Conservation (phyloP, 2,113 vertebrate species). For the Cinclus mexicanus region DNA sequence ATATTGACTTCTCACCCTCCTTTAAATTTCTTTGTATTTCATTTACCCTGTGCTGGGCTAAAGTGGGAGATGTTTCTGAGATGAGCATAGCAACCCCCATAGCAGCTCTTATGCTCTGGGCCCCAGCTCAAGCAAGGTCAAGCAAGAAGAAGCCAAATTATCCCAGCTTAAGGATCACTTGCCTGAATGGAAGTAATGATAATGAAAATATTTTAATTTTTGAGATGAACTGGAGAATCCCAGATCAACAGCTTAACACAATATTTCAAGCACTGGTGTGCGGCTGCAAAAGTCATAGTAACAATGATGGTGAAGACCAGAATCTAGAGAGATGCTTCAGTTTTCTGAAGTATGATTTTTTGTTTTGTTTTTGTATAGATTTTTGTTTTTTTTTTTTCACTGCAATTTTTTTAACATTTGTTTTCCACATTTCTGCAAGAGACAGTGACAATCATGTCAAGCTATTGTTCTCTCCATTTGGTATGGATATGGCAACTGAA, state of each 20-base stretch:
- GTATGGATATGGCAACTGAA: neutral
- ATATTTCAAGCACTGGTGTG: neutral
- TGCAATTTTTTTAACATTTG: rapidly evolving
- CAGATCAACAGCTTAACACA: neutral
- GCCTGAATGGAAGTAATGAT: neutral
- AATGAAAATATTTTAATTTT: neutral
- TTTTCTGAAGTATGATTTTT: neutral
- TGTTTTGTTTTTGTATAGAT: rapidly evolving
- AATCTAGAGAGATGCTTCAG: neutral
- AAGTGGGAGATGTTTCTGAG: neutral
- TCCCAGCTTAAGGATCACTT: neutral
- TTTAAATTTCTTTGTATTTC: neutral
- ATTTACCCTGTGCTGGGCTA: rapidly evolving
- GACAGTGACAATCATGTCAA: neutral
- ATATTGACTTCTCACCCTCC: neutral
- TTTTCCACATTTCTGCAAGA: neutral
- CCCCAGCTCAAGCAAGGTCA: neutral
- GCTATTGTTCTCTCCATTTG: neutral
- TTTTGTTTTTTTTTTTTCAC: neutral
- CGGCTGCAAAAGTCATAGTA: neutral
- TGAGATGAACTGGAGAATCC: neutral
- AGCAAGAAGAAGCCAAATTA: neutral
- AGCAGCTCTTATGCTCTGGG: neutral
- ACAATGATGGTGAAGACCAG: neutral
- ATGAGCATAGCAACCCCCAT: rapidly evolving